phyloP scores from a whole-genome alignment of 1,140 invertebrate species.

The Carcinoscorpius rotundicauda region DNA sequence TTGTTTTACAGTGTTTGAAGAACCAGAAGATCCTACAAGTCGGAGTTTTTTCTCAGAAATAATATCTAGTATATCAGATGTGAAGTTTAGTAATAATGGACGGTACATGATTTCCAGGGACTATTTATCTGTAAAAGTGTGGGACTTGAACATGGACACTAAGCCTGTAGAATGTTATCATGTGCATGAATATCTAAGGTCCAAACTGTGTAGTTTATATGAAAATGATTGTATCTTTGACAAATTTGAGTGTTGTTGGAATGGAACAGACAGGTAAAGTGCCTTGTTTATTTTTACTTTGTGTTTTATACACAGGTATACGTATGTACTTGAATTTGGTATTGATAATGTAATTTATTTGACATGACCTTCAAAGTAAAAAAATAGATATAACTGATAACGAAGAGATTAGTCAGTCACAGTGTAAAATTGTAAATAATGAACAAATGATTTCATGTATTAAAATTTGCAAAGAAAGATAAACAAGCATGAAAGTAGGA shows the following conservation, averaged over 20 bases:
- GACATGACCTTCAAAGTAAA: no score
- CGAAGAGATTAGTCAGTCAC: no score
- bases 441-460: no score
- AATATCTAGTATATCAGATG: conserved; percentile 98
- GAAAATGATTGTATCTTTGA: conserved; percentile 99
- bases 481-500: no score
- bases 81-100: conserved; percentile 97
- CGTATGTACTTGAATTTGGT: no score
- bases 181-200: conserved; percentile 96
- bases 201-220: conserved; percentile 95
- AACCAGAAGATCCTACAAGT: conserved; percentile 95
- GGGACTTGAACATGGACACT: conserved; percentile 99
- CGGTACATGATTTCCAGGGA: conserved; percentile 98
- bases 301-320: no score
- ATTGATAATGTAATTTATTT: no score
- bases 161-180: conserved; percentile 97
- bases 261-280: conserved; percentile 76
- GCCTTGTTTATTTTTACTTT: no score
- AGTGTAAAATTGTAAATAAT: no score
- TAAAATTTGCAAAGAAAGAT: no score
- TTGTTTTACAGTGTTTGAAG: conserved; percentile 72
- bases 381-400: no score
- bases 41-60: conserved; percentile 98
- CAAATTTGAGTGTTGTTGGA: conserved; percentile 99
- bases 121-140: conserved; percentile 98